A percentile compares a stretch with the other conserved stretches of the same genome.
Evolutionary conservation across 2,888 invertebrate species (phyloP).

Genomic region (Slavum lentiscoides): DNA sequence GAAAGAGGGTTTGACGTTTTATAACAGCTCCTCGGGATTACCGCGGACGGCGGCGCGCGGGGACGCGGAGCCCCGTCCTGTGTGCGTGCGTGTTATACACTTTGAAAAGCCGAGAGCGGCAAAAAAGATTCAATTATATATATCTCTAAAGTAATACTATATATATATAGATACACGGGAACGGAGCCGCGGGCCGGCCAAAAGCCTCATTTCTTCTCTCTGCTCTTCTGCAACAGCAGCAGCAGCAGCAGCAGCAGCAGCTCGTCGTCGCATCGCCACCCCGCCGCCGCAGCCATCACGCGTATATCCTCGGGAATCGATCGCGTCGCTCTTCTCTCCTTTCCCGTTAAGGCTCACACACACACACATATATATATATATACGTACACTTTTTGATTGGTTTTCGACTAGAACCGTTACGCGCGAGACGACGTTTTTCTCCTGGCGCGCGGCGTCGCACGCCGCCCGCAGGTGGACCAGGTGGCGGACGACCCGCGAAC

Average conservation of each 20-base stretch:
- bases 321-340: neutral
- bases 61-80: constrained; percentile 4
- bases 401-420: constrained; percentile 15
- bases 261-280: constrained; percentile 6
- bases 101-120: constrained; percentile 41
- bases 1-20: constrained; percentile 53
- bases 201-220: constrained; percentile 21
- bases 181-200: constrained; percentile 30
- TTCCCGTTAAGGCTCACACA: too few relatives aligned
- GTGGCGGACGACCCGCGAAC: neutral
- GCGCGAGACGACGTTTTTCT: too few relatives aligned
- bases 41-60: neutral
- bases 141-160: constrained; percentile 39
- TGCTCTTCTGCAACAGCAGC: neutral
- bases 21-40: constrained; percentile 52
- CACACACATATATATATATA: too few relatives aligned
- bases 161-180: neutral
- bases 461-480: constrained; percentile 12
- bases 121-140: constrained; percentile 53
- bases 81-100: neutral
- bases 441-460: too few relatives aligned
- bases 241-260: too few relatives aligned
- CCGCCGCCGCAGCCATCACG: neutral
- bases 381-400: constrained; percentile 49
- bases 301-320: constrained; percentile 29